Conservation (phyloP, 2,888 invertebrate genomes). For the Drosophila flavopinicola region DNA sequence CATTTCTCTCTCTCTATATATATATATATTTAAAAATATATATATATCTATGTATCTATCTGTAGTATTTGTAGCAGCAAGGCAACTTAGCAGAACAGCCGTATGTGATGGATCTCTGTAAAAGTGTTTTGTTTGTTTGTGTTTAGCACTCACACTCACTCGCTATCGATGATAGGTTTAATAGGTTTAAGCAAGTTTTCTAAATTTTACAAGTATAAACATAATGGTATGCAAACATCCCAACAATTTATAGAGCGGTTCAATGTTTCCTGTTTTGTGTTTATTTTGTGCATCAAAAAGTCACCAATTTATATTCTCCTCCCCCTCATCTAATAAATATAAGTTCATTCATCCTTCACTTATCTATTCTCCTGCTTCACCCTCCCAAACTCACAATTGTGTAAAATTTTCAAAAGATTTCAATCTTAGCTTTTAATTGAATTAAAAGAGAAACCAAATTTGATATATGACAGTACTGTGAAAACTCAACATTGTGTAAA, state of each 20-base stretch:
- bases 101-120: slow-evolving; percentile 77
- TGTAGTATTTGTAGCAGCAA: slow-evolving; percentile 52
- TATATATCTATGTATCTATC: slow-evolving; percentile 31
- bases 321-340: neutral
- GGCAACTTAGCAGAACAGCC: slow-evolving; percentile 69
- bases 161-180: slow-evolving; percentile 56
- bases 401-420: slow-evolving; percentile 16
- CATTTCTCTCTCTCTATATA: neutral
- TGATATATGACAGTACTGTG: slow-evolving; percentile 46
- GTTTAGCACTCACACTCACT: slow-evolving; percentile 33
- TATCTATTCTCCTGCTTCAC: too few relatives aligned
- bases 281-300: slow-evolving; percentile 68
- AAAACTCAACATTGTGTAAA: slow-evolving; percentile 27
- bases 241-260: slow-evolving; percentile 75
- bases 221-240: slow-evolving; percentile 65
- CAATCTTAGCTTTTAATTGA: slow-evolving; percentile 53
- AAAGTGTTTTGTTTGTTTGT: slow-evolving; percentile 51
- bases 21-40: slow-evolving; percentile 9
- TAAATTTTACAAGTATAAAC: slow-evolving; percentile 52
- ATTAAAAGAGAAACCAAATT: slow-evolving; percentile 57
- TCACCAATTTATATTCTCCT: slow-evolving; percentile 19
- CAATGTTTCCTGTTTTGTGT: slow-evolving; percentile 75
- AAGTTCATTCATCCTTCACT: neutral
- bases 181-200: slow-evolving; percentile 60
- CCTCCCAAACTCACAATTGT: slow-evolving; percentile 6